phyloP scores from a whole-genome alignment of 1,140 invertebrate genomes.

The Eurytemora carolleeae region DNA sequence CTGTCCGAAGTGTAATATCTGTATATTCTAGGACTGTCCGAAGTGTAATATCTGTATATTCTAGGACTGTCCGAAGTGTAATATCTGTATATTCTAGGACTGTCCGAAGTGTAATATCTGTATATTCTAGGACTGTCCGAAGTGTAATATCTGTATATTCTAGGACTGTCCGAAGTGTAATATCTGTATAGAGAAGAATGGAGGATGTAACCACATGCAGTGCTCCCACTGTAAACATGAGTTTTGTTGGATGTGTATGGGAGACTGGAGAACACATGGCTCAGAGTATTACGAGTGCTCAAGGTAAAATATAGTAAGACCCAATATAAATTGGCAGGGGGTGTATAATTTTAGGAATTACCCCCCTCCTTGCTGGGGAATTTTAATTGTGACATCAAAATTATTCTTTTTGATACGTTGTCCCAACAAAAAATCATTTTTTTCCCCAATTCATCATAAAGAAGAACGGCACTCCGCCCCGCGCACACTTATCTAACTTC shows the following conservation, averaged over 20 bases:
- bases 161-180: constrained; percentile 87
- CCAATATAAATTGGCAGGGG: too few relatives aligned
- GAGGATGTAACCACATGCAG: constrained; percentile 98
- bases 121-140: constrained; percentile 4
- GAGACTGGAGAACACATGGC: constrained; percentile 91
- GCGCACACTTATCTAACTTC: too few relatives aligned
- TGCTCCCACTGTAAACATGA: constrained; percentile 96
- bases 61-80: background rate
- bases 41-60: constrained; percentile 93
- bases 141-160: constrained; percentile 2
- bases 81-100: constrained; percentile 27
- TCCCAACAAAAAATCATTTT: too few relatives aligned
- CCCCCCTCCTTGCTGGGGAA: too few relatives aligned
- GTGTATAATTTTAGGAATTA: too few relatives aligned
- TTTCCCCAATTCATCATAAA: too few relatives aligned
- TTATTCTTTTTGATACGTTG: too few relatives aligned
- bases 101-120: constrained; percentile 98
- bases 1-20: background rate
- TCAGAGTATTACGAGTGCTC: constrained; percentile 99
- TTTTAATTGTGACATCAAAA: too few relatives aligned
- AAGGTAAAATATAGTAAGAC: constrained; percentile 30
- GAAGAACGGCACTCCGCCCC: too few relatives aligned
- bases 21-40: constrained; percentile 48
- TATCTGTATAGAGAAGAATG: constrained; percentile 99
- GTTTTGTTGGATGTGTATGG: constrained; percentile 79